Evolutionary conservation across 2,888 invertebrate genomes (phyloP).

Genomic region (Phytoseiulus persimilis): DNA sequence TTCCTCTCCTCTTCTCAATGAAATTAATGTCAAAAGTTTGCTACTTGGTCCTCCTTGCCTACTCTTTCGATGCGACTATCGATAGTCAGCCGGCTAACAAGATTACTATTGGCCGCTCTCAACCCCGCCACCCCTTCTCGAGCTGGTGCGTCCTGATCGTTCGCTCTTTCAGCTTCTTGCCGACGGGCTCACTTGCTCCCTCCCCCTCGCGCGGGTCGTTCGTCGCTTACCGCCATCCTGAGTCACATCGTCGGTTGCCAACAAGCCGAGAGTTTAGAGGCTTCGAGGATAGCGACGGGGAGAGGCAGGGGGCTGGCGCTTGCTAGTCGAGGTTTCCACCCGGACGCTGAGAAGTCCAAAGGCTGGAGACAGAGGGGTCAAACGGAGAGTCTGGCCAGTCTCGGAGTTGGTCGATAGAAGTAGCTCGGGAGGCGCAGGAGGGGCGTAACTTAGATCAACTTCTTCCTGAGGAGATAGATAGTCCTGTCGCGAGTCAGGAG

Average conservation of each 20-base stretch:
- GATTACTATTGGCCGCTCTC: neutral
- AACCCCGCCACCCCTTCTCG: neutral
- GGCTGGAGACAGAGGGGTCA: neutral
- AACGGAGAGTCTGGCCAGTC: neutral
- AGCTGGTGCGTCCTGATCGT: neutral
- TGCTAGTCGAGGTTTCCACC: neutral
- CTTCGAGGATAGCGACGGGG: neutral
- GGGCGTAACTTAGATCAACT: neutral
- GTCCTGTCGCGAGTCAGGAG: neutral
- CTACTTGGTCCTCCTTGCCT: neutral
- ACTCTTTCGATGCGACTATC: neutral
- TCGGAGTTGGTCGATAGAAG: neutral
- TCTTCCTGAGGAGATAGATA: neutral
- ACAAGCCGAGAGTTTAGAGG: neutral
- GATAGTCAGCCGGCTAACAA: neutral
- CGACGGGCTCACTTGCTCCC: neutral
- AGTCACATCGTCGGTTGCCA: neutral
- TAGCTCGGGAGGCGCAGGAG: neutral
- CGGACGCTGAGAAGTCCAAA: neutral
- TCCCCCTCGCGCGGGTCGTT: neutral
- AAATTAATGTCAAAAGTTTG: slow-evolving; percentile 5
- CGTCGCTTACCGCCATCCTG: neutral
- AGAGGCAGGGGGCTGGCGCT: neutral
- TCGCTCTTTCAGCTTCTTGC: neutral
- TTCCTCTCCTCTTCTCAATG: neutral